These are phyloP conservation scores for Enteromius anoplus DNA, from an alignment of 2,797 vertebrate genomes.

Conservation along the genomic window DNA sequence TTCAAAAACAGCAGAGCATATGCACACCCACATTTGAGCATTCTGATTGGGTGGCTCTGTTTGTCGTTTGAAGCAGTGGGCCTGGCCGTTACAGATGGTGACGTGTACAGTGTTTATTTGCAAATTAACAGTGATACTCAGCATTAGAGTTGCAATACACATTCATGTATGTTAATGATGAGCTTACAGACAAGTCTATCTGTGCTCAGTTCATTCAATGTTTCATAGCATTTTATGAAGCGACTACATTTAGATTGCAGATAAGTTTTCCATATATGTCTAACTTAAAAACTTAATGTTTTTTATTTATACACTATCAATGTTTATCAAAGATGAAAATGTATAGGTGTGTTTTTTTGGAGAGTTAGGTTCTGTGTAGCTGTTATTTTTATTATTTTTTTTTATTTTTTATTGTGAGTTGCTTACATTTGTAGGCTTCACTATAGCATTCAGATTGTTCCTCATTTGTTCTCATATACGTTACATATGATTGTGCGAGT, in stretches of 20 bases:
- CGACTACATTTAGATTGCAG: conserved; percentile 51
- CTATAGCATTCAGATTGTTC: background rate
- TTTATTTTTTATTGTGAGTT: conserved; percentile 23
- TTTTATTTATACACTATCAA: conserved; percentile 68
- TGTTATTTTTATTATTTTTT: conserved; percentile 17
- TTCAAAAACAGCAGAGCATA: conserved; percentile 21
- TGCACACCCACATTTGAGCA: conserved; percentile 7
- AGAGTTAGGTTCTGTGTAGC: conserved; percentile 61
- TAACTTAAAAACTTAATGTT: conserved; percentile 66
- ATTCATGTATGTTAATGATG: conserved; percentile 37
- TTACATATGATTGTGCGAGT: conserved; percentile 33
- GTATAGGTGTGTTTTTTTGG: conserved; percentile 68
- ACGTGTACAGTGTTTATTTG: conserved; percentile 72
- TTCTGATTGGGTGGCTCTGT: conserved; percentile 32
- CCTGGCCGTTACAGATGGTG: conserved; percentile 38
- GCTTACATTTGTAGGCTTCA: conserved; percentile 47
- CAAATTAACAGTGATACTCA: conserved; percentile 63
- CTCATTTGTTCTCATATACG: conserved; percentile 21
- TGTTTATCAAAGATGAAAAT: conserved; percentile 66
- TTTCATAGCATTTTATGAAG: conserved; percentile 35
- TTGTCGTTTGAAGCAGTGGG: background rate
- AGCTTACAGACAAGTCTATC: conserved; percentile 31
- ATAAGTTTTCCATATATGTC: conserved; percentile 55
- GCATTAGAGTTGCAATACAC: conserved; percentile 74
- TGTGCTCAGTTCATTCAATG: conserved; percentile 29